Evolutionary conservation across 2,113 vertebrate species (phyloP).

Genomic region (Varanus salvator): DNA sequence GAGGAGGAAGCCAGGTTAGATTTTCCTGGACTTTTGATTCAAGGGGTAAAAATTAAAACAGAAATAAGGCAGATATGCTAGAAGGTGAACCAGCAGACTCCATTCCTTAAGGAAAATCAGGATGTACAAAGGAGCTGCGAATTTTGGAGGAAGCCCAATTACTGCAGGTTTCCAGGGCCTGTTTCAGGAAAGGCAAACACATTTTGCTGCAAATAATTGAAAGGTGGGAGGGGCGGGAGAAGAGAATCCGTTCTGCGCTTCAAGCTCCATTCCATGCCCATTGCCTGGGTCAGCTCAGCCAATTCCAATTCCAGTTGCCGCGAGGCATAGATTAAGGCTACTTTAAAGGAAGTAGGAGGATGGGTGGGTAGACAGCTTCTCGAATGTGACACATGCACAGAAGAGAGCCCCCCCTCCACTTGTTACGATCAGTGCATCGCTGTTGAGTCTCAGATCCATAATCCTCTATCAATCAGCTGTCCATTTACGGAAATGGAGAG

Average conservation of each 20-base stretch:
- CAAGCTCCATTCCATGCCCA: conserved; percentile 21
- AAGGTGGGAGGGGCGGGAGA: neutral
- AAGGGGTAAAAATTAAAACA: neutral
- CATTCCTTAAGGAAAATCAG: neutral
- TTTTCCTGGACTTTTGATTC: neutral
- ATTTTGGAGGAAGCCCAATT: neutral
- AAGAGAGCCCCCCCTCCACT: neutral
- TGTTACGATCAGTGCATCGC: conserved; percentile 39
- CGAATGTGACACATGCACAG: neutral
- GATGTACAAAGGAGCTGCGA: rapidly evolving
- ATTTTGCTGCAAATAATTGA: conserved; percentile 32
- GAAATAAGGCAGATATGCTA: neutral
- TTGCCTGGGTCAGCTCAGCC: neutral
- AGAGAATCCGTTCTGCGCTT: conserved; percentile 29
- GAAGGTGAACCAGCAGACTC: neutral
- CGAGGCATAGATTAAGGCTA: conserved; percentile 20
- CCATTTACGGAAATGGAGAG: conserved; percentile 45
- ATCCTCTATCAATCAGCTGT: conserved; percentile 54
- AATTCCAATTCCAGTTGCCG: neutral
- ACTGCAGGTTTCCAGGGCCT: neutral
- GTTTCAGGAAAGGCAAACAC: neutral
- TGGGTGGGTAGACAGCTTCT: neutral
- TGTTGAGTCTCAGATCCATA: conserved; percentile 49
- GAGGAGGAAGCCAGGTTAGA: neutral
- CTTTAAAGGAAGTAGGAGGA: conserved; percentile 28